Conservation (phyloP, 2,888 invertebrate species). For the Dione vanillae region DNA sequence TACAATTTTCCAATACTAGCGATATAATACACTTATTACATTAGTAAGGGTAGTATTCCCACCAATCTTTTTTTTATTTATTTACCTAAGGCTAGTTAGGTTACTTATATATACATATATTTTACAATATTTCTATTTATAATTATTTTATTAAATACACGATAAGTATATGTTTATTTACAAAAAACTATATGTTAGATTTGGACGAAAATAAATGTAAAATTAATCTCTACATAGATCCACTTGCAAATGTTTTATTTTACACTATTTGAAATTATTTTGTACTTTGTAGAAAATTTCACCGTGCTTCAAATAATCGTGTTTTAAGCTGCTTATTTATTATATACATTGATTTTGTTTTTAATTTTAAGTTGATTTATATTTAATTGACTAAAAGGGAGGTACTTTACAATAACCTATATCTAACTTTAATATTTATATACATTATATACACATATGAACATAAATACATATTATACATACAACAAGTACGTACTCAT, state of each 20-base stretch:
- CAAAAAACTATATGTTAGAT: too few relatives aligned
- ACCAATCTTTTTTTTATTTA: background rate
- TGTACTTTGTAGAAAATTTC: background rate
- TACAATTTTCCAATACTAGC: too few relatives aligned
- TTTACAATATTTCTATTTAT: too few relatives aligned
- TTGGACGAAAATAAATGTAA: too few relatives aligned
- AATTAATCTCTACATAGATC: too few relatives aligned
- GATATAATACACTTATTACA: background rate
- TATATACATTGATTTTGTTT: background rate
- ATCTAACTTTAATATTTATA: background rate
- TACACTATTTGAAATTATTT: background rate
- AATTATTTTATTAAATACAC: too few relatives aligned
- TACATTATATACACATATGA: background rate
- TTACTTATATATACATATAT: too few relatives aligned
- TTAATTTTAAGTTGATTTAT: background rate
- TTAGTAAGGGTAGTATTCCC: slow-evolving; percentile 13
- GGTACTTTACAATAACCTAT: slow-evolving; percentile 8
- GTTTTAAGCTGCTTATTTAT: too few relatives aligned
- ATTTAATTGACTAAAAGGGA: slow-evolving; percentile 21
- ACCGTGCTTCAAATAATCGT: too few relatives aligned
- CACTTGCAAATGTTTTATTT: background rate
- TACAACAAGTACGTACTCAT: too few relatives aligned
- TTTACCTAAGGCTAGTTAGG: background rate
- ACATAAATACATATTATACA: background rate
- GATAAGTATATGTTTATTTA: too few relatives aligned